Conservation (phyloP, 2,797 vertebrate genomes). For the Takifugu rubripes region DNA sequence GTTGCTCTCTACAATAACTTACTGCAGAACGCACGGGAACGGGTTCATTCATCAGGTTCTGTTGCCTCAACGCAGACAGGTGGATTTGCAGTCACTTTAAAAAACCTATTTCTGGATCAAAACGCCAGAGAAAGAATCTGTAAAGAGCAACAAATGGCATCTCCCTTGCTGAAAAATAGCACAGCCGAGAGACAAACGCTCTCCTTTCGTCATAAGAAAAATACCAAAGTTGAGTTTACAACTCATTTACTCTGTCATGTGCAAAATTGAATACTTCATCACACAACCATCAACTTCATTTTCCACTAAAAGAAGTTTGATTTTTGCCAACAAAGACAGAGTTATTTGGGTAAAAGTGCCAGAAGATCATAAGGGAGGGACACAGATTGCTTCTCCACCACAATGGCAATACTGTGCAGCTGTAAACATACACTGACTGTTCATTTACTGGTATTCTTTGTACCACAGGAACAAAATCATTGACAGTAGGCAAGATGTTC, state of each 20-base stretch:
- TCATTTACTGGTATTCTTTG: conserved; percentile 32
- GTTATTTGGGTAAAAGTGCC: conserved; percentile 31
- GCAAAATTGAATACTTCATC: conserved; percentile 54
- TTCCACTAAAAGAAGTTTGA: conserved; percentile 12
- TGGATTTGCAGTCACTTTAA: too few species aligned
- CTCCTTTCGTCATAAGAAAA: conserved; percentile 50
- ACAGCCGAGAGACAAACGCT: conserved; percentile 40
- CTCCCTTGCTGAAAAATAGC: conserved; percentile 39
- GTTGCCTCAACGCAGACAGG: background rate
- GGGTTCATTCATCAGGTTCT: conserved; percentile 7
- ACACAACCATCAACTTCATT: conserved; percentile 15
- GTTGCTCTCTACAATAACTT: conserved; percentile 8
- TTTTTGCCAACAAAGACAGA: conserved; percentile 30
- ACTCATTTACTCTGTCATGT: conserved; percentile 44
- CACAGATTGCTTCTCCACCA: conserved; percentile 69
- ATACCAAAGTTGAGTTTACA: conserved; percentile 52
- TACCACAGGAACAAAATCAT: too few species aligned
- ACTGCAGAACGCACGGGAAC: conserved; percentile 13
- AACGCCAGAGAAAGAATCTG: conserved; percentile 4
- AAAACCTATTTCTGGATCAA: background rate
- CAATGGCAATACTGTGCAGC: conserved; percentile 47
- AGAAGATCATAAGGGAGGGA: conserved; percentile 21
- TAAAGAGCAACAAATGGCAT: conserved; percentile 30
- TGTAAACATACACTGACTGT: conserved; percentile 63
- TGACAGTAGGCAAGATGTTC: too few species aligned